phyloP scores from a whole-genome alignment of 1,140 invertebrate genomes.

The Musca vetustissima region DNA sequence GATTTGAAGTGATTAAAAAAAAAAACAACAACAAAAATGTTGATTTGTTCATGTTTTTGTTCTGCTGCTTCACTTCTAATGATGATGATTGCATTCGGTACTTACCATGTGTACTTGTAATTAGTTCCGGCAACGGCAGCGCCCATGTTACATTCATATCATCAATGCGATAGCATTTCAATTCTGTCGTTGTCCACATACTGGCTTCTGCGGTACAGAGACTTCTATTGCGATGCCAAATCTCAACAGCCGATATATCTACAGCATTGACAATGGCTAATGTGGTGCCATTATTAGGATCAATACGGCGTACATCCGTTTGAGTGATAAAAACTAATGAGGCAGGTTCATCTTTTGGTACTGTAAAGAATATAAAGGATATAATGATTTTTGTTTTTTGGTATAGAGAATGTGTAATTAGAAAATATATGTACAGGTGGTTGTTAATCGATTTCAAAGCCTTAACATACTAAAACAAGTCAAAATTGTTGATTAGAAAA shows the following conservation, averaged over 20 bases:
- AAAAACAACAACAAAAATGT: no score
- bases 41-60: no score
- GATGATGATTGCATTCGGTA: slow-evolving; percentile 17
- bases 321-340: slow-evolving; percentile 40
- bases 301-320: slow-evolving; percentile 38
- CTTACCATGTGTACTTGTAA: slow-evolving; percentile 45
- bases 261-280: slow-evolving; percentile 17
- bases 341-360: slow-evolving; percentile 39
- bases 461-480: no score
- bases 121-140: slow-evolving; percentile 58
- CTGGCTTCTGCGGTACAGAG: slow-evolving; percentile 71
- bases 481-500: no score
- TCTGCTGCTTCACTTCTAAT: no score
- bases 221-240: slow-evolving; percentile 62
- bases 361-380: not conserved
- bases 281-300: slow-evolving; percentile 27
- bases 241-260: slow-evolving; percentile 42
- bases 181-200: slow-evolving; percentile 39
- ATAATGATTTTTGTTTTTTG: no score
- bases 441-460: no score
- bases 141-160: slow-evolving; percentile 62
- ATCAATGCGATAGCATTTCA: slow-evolving; percentile 64
- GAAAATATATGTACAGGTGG: no score
- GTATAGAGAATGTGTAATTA: no score
- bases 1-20: no score